phyloP scores from a whole-genome alignment of 2,113 vertebrate species.

The Nematolebias whitei region DNA sequence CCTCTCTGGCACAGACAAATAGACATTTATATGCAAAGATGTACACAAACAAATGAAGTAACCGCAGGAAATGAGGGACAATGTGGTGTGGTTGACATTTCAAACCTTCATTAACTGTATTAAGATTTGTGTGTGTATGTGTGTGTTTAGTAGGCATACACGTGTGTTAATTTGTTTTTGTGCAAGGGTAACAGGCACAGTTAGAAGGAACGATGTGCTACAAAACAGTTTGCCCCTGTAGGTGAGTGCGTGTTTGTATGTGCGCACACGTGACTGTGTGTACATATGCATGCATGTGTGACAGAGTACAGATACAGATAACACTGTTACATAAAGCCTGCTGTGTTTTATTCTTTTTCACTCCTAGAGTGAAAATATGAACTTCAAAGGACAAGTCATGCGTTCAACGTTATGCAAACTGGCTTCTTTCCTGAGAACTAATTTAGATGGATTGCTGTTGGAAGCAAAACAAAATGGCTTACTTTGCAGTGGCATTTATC shows the following conservation, averaged over 20 bases:
- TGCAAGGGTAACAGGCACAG: constrained; percentile 60
- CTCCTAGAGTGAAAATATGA: constrained; percentile 31
- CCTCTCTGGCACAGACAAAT: constrained; percentile 22
- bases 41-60: constrained; percentile 40
- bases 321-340: constrained; percentile 47
- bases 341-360: constrained; percentile 49
- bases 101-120: constrained; percentile 63
- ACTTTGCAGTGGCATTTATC: constrained; percentile 25
- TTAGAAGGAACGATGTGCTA: constrained; percentile 54
- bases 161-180: constrained; percentile 53
- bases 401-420: constrained; percentile 20
- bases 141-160: constrained; percentile 10
- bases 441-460: constrained; percentile 16
- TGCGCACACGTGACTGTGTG: not conserved
- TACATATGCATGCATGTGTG: not conserved
- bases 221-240: constrained; percentile 37
- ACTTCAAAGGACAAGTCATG: constrained; percentile 22
- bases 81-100: constrained; percentile 72
- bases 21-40: constrained; percentile 27
- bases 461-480: constrained; percentile 13
- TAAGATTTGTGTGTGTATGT: constrained; percentile 20
- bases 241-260: not conserved
- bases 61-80: constrained; percentile 64
- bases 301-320: constrained; percentile 47
- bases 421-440: constrained; percentile 31